phyloP scores from a whole-genome alignment of 1,140 invertebrate species.

The Drosophila parvula region DNA sequence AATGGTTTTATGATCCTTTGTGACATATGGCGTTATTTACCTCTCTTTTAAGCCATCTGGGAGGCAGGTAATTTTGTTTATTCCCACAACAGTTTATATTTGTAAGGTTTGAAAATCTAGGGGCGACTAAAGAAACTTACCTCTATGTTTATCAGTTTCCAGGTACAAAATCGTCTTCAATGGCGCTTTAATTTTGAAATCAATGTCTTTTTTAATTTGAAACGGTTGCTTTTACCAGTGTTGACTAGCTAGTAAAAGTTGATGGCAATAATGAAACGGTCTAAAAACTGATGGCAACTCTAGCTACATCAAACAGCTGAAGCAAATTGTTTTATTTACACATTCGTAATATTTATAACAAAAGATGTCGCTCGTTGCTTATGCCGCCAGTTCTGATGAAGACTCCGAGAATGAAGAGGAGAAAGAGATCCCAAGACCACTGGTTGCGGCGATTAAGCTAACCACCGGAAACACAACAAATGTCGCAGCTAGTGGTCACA shows the following conservation, averaged over 20 bases:
- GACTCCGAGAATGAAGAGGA: slow-evolving; percentile 64
- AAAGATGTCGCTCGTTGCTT: slow-evolving; percentile 80
- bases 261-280: not conserved
- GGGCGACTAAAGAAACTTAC: not conserved
- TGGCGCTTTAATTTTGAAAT: too few relatives aligned
- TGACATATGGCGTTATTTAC: not conserved
- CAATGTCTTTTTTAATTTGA: not conserved
- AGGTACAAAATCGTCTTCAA: not conserved
- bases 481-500: slow-evolving; percentile 55
- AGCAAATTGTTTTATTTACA: slow-evolving; percentile 3
- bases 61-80: not conserved
- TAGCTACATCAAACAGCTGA: slow-evolving; percentile 12
- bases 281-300: slow-evolving; percentile 1
- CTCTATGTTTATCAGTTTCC: too few relatives aligned
- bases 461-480: not conserved
- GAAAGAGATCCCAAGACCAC: slow-evolving; percentile 21
- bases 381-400: slow-evolving; percentile 78
- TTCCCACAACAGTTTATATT: not conserved
- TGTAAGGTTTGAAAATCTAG: not conserved
- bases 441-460: slow-evolving; percentile 36
- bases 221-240: not conserved
- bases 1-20: slow-evolving; percentile 12
- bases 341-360: not conserved
- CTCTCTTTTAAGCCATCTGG: slow-evolving; percentile 1
- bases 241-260: not conserved